Base-by-base conservation (phyloP, 2,888 invertebrate species). In the Nebria salina region DNA sequence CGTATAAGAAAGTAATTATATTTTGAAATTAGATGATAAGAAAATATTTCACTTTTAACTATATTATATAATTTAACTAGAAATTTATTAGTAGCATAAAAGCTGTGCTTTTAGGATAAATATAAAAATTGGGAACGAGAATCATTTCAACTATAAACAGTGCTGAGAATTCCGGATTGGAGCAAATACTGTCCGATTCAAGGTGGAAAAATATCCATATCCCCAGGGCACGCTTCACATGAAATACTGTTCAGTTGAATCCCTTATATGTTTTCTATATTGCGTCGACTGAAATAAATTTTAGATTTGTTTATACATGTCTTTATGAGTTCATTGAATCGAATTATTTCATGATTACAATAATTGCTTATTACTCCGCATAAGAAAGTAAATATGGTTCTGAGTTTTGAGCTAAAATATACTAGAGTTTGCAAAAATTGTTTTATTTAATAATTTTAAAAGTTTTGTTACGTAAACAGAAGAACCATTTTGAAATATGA, bases 191-290 rank as follows among this genome's bases (percentile, higher is more conserved):
- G 26, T 1, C 20, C 4, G 26, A 20, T 25, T 25, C 9, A 11
- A 20, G 6, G 26, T 15, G 8, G 70, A 4, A 11, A 25, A 34
- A 70, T 70, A 70, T 70, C 25, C 70, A 26, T 70, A 15, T 70
- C 70, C 70, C 70, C 1, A 9, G 70, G 25, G 70, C 34, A 0
- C 70, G 26, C 34, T 70, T 70, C 25, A 7, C 13, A 70, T 70
- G 70, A 70, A 34, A 70, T 26, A 70, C 70, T 11, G 70, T 11
- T 25, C 70, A 25, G 70, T 9, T 26, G 70, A 70, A 70, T 15
- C 70, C 34, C 26, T 34, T 25, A 70, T 70, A 70, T 26, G 25
- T 70, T 70, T 70, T 70, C 70, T 25, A 70, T 70, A 70, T 70
- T 70, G 70, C 34, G 13, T 70, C 4, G 20, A 25, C 25, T 7